Conservation (phyloP, 2,888 invertebrate species). For the Pycnomerus fuliginosus region DNA sequence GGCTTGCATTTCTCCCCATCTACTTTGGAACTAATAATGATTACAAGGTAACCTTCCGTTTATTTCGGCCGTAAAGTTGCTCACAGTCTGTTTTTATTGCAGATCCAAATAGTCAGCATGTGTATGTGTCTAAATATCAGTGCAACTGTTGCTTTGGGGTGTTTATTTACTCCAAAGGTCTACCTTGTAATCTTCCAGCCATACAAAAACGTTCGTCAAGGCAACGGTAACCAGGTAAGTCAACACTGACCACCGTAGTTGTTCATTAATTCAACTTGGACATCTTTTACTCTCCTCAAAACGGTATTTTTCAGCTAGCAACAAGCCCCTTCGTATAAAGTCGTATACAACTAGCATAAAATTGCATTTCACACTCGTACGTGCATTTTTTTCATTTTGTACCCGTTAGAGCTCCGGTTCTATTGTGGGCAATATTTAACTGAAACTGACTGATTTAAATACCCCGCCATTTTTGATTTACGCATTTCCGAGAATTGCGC, state of each 20-base stretch:
- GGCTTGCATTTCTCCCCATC: constrained; percentile 77
- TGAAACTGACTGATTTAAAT: too few species aligned
- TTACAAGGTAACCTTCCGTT: constrained; percentile 64
- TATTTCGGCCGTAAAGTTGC: background rate
- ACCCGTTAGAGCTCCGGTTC: too few species aligned
- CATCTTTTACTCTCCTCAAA: too few species aligned
- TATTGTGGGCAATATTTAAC: too few species aligned
- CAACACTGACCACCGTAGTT: constrained; percentile 8
- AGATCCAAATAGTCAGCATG: constrained; percentile 76
- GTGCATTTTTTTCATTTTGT: too few species aligned
- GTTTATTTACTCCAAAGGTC: constrained; percentile 74
- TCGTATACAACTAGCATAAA: too few species aligned
- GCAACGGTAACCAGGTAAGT: constrained; percentile 52
- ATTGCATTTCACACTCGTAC: too few species aligned
- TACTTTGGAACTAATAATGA: constrained; percentile 78
- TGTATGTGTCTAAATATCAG: constrained; percentile 78
- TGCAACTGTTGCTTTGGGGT: constrained; percentile 72
- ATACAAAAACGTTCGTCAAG: constrained; percentile 72
- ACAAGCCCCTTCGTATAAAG: too few species aligned
- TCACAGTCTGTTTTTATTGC: constrained; percentile 32
- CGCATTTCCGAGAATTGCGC: too few species aligned
- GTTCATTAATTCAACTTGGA: background rate
- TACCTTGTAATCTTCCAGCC: constrained; percentile 78
- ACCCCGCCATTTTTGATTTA: too few species aligned
- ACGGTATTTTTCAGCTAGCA: too few species aligned